phyloP scores from a whole-genome alignment of 2,888 invertebrate species.

The Altica lythri region DNA sequence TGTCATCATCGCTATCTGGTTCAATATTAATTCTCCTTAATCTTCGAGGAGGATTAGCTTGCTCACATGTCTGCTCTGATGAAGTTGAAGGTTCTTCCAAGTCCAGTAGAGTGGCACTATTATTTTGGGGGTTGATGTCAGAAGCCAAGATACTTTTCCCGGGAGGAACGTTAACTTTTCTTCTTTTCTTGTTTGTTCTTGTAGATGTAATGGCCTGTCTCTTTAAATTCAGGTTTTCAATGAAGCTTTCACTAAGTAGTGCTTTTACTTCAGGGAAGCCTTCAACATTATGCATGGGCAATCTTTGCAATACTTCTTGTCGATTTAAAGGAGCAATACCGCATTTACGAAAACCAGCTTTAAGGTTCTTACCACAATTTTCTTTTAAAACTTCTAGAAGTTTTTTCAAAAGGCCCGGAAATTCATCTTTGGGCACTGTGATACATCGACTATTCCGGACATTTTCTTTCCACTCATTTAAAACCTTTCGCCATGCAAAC shows the following conservation, averaged over 20 bases:
- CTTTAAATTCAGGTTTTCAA: slow-evolving; percentile 7
- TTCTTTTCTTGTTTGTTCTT: slow-evolving; percentile 11
- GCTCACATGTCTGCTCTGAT: too few relatives aligned
- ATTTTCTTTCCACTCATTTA: slow-evolving; percentile 1
- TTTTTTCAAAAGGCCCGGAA: slow-evolving; percentile 7
- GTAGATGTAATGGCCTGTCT: slow-evolving; percentile 7
- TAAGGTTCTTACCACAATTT: slow-evolving; percentile 2
- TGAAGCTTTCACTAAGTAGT: slow-evolving; percentile 10
- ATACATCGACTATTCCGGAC: not conserved
- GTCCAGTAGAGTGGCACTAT: slow-evolving; percentile 1
- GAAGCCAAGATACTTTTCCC: slow-evolving; percentile 12
- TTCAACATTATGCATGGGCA: slow-evolving; percentile 9
- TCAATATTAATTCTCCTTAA: too few relatives aligned
- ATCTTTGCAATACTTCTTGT: slow-evolving; percentile 11
- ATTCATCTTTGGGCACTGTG: slow-evolving; percentile 6
- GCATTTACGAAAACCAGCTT: slow-evolving; percentile 9
- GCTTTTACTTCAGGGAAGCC: slow-evolving; percentile 9
- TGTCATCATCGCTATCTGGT: slow-evolving; percentile 4
- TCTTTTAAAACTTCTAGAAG: slow-evolving; percentile 2
- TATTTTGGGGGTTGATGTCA: slow-evolving; percentile 12
- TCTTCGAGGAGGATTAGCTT: too few relatives aligned
- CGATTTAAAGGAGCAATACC: slow-evolving; percentile 15
- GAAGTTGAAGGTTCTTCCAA: slow-evolving; percentile 18
- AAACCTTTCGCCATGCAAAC: slow-evolving; percentile 5
- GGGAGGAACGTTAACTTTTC: slow-evolving; percentile 11